Conservation (phyloP, 1,140 invertebrate species). For the Bombus soroeensis region DNA sequence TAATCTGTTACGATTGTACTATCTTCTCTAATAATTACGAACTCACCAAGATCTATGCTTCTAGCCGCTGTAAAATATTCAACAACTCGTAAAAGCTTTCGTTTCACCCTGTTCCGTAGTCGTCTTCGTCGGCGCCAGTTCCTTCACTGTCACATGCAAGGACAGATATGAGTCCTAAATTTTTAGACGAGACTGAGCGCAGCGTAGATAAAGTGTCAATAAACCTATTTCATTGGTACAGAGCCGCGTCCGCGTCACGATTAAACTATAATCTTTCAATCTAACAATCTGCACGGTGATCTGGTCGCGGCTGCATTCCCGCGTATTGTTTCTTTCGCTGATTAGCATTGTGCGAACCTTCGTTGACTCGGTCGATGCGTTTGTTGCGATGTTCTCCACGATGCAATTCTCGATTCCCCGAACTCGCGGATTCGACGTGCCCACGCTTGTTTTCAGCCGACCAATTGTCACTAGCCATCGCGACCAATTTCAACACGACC, state of each 20-base stretch:
- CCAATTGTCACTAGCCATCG: not conserved
- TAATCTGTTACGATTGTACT: no score
- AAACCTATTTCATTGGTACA: conserved; percentile 11
- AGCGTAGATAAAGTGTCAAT: conserved; percentile 16
- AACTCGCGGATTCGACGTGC: not conserved
- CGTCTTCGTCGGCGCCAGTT: no score
- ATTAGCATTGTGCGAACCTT: conserved; percentile 5
- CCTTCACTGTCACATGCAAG: no score
- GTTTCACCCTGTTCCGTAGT: no score
- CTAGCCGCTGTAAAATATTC: no score
- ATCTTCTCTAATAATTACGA: no score
- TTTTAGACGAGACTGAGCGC: no score
- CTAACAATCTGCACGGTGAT: conserved; percentile 52
- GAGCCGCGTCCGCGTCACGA: conserved; percentile 29
- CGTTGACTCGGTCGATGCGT: not conserved
- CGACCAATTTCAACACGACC: not conserved
- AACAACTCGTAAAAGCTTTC: no score
- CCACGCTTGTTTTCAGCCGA: not conserved
- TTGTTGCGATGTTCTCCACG: not conserved
- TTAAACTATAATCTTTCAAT: conserved; percentile 67
- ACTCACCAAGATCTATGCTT: no score
- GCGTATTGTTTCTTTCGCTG: conserved; percentile 50
- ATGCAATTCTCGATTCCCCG: not conserved
- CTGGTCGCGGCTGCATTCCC: conserved; percentile 39
- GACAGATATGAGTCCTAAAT: not conserved